phyloP scores from a whole-genome alignment of 2,888 invertebrate genomes.

The Tipula unca region DNA sequence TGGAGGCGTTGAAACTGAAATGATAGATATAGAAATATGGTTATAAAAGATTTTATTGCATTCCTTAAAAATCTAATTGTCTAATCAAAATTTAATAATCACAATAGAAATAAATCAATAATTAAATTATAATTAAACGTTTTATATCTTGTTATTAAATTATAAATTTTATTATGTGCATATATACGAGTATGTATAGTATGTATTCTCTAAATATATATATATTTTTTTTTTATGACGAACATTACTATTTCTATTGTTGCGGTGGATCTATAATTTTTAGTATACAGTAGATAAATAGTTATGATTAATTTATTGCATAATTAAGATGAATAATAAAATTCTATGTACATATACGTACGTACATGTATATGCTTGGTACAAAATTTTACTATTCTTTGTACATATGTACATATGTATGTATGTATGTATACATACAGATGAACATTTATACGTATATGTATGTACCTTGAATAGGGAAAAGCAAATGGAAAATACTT shows the following conservation, averaged over 20 bases:
- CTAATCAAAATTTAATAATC: background rate
- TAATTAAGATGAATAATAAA: background rate
- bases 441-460: background rate
- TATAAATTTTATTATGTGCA: background rate
- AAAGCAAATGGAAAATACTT: background rate
- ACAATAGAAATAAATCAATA: background rate
- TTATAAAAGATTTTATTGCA: background rate
- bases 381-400: background rate
- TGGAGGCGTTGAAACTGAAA: conserved; percentile 67
- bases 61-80: background rate
- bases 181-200: too few relatives aligned
- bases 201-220: background rate
- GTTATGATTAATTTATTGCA: conserved; percentile 18
- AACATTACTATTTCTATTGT: background rate
- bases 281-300: background rate
- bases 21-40: background rate
- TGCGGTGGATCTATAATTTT: background rate
- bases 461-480: background rate
- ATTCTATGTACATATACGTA: background rate
- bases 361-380: background rate
- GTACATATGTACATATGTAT: background rate
- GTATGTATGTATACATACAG: background rate
- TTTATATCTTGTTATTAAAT: background rate
- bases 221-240: background rate
- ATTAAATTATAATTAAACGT: background rate